Evolutionary conservation across 2,888 invertebrate genomes (phyloP).

Genomic region (Cheilosia scutellata): DNA sequence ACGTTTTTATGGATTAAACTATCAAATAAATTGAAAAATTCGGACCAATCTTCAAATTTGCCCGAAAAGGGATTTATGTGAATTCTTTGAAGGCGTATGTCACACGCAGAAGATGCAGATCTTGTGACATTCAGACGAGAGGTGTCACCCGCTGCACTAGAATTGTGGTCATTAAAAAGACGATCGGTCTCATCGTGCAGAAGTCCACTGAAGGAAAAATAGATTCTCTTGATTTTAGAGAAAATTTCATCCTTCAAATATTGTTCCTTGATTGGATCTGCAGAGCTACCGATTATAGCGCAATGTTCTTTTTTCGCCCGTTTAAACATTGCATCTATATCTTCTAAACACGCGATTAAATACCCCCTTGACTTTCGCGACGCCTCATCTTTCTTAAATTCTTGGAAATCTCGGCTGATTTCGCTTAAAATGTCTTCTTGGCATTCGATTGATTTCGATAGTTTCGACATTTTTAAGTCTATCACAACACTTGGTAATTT

Average conservation of each 20-base stretch:
- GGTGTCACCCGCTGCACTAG: neutral
- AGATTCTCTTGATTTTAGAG: slow-evolving; percentile 5
- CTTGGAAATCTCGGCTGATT: too few species aligned
- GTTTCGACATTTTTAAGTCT: too few species aligned
- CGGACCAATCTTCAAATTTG: slow-evolving; percentile 22
- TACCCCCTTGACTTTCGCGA: too few species aligned
- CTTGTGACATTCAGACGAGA: slow-evolving; percentile 13
- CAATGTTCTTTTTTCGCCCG: too few species aligned
- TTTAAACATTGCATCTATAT: too few species aligned
- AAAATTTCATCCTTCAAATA: slow-evolving; percentile 12
- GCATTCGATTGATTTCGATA: too few species aligned
- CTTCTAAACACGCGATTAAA: too few species aligned
- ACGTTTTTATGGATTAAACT: neutral
- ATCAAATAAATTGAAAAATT: slow-evolving; percentile 1
- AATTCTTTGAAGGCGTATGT: slow-evolving; percentile 24
- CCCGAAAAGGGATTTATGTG: slow-evolving; percentile 9
- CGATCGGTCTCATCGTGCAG: slow-evolving; percentile 1
- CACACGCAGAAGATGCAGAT: slow-evolving; percentile 5
- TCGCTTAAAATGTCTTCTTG: too few species aligned
- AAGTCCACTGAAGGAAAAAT: slow-evolving; percentile 2
- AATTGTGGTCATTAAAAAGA: neutral
- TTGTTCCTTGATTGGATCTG: slow-evolving; percentile 16
- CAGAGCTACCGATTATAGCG: neutral
- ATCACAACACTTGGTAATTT: too few species aligned
- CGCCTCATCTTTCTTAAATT: too few species aligned